Percentiles rank a stretch among this genome's conserved stretches.
Evolutionary conservation across 1,140 invertebrate genomes (phyloP).

Genomic region (Pseudomyrmex flavicornis): DNA sequence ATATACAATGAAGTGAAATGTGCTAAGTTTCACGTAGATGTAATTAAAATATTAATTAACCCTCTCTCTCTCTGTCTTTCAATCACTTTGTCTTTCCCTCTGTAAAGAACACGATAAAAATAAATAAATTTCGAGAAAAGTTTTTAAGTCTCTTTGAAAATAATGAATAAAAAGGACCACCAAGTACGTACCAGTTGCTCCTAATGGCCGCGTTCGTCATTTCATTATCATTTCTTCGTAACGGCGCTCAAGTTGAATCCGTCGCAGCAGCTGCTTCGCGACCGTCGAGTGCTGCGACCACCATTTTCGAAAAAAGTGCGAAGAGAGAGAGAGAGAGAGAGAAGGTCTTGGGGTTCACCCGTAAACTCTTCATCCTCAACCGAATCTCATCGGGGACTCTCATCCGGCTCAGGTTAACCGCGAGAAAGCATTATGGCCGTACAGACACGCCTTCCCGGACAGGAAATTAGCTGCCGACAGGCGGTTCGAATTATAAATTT

Average conservation of each 20-base stretch:
- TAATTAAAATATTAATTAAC: not conserved
- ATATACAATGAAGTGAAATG: too few species aligned
- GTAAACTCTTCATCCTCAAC: not conserved
- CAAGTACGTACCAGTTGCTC: conserved; percentile 6
- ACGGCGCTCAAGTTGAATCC: not conserved
- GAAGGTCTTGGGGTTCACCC: conserved; percentile 4
- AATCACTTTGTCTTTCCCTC: too few species aligned
- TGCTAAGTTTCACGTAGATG: too few species aligned
- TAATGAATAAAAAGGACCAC: conserved; percentile 14
- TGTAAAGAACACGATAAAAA: too few species aligned
- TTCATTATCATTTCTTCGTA: conserved; percentile 58
- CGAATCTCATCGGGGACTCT: conserved; percentile 2
- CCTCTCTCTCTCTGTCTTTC: too few species aligned
- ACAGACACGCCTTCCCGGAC: conserved; percentile 64
- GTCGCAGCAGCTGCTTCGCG: conserved; percentile 43
- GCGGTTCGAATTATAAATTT: conserved; percentile 76
- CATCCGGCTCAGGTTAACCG: conserved; percentile 19
- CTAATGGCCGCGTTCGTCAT: conserved; percentile 30
- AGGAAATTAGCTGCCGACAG: conserved; percentile 75
- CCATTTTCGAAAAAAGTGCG: conserved; percentile 52
- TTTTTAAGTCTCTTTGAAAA: not conserved
- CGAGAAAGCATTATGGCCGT: conserved; percentile 49
- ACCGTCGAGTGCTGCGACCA: conserved; percentile 21
- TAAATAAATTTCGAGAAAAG: too few species aligned
- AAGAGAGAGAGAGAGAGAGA: conserved; percentile 1